Evolutionary conservation across 2,113 vertebrate species (phyloP).

Genomic region (Porphyrio hochstetteri): DNA sequence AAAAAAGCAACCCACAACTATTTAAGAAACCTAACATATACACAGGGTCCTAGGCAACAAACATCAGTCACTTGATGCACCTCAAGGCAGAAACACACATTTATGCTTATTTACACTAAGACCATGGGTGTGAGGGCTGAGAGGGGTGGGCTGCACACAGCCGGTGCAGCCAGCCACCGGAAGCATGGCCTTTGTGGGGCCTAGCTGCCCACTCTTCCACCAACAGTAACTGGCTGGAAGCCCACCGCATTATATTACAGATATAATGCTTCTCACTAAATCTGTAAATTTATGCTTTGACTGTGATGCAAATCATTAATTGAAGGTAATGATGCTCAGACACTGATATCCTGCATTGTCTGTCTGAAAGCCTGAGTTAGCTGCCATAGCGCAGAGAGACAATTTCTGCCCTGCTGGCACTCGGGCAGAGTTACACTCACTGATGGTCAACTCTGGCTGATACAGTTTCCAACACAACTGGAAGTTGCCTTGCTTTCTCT

Average conservation of each 20-base stretch:
- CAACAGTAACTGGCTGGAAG: neutral
- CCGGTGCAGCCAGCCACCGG: accelerated
- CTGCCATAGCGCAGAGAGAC: neutral
- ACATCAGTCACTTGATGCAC: neutral
- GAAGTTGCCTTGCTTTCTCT: neutral
- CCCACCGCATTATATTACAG: too few species aligned
- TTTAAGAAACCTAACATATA: neutral
- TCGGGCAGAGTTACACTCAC: neutral
- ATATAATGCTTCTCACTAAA: neutral
- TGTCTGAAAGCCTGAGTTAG: neutral
- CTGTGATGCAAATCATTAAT: neutral
- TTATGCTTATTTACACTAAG: neutral
- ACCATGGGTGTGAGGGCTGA: accelerated
- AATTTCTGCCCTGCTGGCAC: neutral
- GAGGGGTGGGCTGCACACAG: neutral
- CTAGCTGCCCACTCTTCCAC: neutral
- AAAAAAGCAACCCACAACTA: neutral
- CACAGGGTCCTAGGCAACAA: neutral
- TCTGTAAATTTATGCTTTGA: neutral
- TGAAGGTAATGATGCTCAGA: neutral
- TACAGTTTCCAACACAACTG: neutral
- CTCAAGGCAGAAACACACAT: neutral
- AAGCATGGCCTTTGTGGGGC: neutral
- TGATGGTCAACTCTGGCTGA: neutral
- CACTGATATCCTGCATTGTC: neutral